Base-by-base conservation (phyloP, 2,113 vertebrate genomes). In the Harpagus bidentatus region DNA sequence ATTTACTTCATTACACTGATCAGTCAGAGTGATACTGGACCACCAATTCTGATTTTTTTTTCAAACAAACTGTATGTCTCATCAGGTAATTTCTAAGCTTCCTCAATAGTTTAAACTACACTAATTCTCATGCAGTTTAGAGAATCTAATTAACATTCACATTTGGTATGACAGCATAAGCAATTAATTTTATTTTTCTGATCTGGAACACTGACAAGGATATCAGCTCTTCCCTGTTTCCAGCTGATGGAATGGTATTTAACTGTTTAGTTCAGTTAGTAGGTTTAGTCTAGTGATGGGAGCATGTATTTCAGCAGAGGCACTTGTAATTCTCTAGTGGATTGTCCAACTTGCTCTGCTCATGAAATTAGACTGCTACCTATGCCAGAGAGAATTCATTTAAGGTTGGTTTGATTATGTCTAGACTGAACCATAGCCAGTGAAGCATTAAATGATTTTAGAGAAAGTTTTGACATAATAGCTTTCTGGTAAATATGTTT, bases 361-460 rank as follows among this genome's bases (percentile, higher is more conserved):
- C 19, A 59, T 80, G 74, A 92, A 95, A 95, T 95, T 96, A 95
- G 52, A 79, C 66, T 88, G 48, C 73, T 94, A 79, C 72, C 65
- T 87, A 38, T 91, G 87, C 84, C 43, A 88, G 58, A 56, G 80
- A 97, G 89, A 90, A 90, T 94, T 92, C 36, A 88, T 95, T 96
- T 95, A 76, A 93, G 86, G 32, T 90, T 82, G 36, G 23, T 90
- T 92, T 95, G 85, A 93, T 92, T 93, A 86, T 90, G 88, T 80
- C 73, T 95, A 80, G 70, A 65, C 90, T 82, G 66, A 97, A 69
- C 74, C 74, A 80, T 17, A 88, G 16, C 18, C 66, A 92, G 36
- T 80, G 82, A 82, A 95, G 90, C 82, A 90, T 73, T 93, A 96
- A 96, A 93, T 95, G 8, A 90, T 92, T 96, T 95, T 83, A 82